Conservation (phyloP, 2,888 invertebrate species). For the Coleophora flavipennella region DNA sequence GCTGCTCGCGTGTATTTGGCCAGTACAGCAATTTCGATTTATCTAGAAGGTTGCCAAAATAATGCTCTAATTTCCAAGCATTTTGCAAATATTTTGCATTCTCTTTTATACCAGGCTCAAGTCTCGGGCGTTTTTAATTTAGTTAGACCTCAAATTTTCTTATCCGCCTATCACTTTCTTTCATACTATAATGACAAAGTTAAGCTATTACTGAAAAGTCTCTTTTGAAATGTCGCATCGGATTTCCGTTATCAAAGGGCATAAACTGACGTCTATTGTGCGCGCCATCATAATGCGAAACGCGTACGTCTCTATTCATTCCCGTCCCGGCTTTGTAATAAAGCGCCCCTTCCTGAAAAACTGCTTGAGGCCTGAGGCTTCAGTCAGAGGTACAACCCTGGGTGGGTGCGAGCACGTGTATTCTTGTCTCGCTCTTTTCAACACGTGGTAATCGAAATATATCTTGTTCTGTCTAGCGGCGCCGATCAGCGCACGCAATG, state of each 20-base stretch:
- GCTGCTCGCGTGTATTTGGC: no score
- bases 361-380: conserved; percentile 19
- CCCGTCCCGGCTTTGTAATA: conserved; percentile 52
- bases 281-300: conserved; percentile 50
- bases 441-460: conserved; percentile 12
- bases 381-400: conserved; percentile 33
- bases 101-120: no score
- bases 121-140: no score
- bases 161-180: no score
- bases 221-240: conserved; percentile 33
- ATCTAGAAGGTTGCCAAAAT: no score
- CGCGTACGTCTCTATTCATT: conserved; percentile 48
- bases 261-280: conserved; percentile 44
- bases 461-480: conserved; percentile 30
- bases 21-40: no score
- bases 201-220: no score
- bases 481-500: conserved; percentile 67
- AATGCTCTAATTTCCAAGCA: no score
- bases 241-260: conserved; percentile 44
- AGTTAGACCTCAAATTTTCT: no score
- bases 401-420: conserved; percentile 58
- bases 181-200: no score
- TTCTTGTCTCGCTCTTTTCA: conserved; percentile 30
- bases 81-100: no score
- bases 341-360: conserved; percentile 60